Percentiles rank a stretch among this genome's conserved stretches.
Evolutionary conservation across 1,140 invertebrate species (phyloP).

Genomic region (Drosophila santomea): DNA sequence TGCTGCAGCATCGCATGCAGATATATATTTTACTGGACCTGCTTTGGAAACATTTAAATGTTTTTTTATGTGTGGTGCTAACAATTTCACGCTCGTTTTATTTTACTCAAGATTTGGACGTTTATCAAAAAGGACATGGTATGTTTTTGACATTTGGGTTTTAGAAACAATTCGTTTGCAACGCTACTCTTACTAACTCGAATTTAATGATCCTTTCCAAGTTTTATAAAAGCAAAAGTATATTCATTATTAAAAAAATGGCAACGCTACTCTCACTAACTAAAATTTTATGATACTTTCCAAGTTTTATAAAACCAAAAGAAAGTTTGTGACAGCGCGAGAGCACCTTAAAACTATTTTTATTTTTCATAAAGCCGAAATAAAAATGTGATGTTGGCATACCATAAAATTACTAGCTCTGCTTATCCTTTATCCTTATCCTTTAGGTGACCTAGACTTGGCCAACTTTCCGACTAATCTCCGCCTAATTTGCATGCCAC

Average conservation of each 20-base stretch:
- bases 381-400: neutral
- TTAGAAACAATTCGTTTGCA: no score
- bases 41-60: neutral
- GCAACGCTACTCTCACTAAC: no score
- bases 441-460: neutral
- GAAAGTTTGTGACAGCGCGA: neutral
- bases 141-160: no score
- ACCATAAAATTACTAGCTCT: neutral
- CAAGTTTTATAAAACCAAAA: no score
- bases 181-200: no score
- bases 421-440: neutral
- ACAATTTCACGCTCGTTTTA: neutral
- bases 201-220: no score
- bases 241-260: neutral
- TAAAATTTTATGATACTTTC: no score
- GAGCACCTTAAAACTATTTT: neutral
- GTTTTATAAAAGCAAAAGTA: no score
- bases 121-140: no score
- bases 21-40: neutral
- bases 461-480: slow-evolving; percentile 25
- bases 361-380: neutral
- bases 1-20: neutral
- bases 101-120: neutral
- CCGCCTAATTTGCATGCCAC: slow-evolving; percentile 32
- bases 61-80: neutral